Percentiles rank a stretch among this genome's conserved stretches.
These are phyloP conservation scores for Doryteuthis pealeii DNA, from an alignment of 1,140 invertebrate genomes.

Conservation along the genomic window DNA sequence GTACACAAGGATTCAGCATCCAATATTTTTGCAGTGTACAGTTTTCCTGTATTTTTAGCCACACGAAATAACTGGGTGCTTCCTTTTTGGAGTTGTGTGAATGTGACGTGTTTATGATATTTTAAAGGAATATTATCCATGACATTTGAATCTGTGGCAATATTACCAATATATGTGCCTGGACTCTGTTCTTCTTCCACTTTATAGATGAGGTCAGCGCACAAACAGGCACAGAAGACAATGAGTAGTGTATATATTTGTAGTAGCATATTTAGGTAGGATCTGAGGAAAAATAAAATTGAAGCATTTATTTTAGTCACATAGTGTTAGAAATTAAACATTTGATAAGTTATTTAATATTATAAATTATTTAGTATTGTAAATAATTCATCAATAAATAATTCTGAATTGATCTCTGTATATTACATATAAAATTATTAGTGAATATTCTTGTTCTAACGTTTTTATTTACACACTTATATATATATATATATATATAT, in stretches of 20 bases:
- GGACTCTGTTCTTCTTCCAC: constrained; percentile 18
- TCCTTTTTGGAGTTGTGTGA: not conserved
- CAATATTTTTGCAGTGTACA: not conserved
- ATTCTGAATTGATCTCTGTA: too few species aligned
- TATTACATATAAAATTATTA: too few species aligned
- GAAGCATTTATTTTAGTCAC: too few species aligned
- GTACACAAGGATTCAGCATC: constrained; percentile 35
- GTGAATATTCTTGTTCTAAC: too few species aligned
- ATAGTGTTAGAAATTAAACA: too few species aligned
- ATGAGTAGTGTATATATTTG: not conserved
- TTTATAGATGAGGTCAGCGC: constrained; percentile 10
- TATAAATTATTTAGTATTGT: too few species aligned
- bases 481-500: too few species aligned
- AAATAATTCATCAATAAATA: too few species aligned
- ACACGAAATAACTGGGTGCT: not conserved
- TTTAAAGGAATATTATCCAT: not conserved
- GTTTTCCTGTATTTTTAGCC: not conserved
- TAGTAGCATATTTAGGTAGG: not conserved
- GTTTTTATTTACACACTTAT: too few species aligned
- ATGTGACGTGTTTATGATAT: not conserved
- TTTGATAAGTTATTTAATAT: too few species aligned
- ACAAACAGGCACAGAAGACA: not conserved
- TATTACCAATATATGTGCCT: constrained; percentile 23
- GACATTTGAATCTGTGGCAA: constrained; percentile 22
- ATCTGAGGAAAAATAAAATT: too few species aligned